Conservation (phyloP, 1,140 invertebrate species). For the Bombus consobrinus region DNA sequence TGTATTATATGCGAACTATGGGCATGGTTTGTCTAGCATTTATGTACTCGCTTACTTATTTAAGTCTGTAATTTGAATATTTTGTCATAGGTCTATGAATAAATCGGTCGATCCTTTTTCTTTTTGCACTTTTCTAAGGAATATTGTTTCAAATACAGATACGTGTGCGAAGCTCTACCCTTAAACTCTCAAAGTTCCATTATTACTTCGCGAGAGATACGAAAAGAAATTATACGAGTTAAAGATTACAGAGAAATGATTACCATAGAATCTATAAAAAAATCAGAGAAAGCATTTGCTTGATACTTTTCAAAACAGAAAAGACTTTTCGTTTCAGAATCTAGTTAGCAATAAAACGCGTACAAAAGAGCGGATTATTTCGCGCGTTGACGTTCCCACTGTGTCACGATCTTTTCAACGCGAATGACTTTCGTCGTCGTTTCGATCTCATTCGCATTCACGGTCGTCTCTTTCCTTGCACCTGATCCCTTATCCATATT, state of each 20-base stretch:
- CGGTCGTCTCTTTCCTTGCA: no score
- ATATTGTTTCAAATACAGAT: no score
- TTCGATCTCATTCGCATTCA: constrained; percentile 11
- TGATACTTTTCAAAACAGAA: no score
- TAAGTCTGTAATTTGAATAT: not conserved
- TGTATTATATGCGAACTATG: not conserved
- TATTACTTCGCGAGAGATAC: not conserved
- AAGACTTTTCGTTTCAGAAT: not conserved
- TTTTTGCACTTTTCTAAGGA: no score
- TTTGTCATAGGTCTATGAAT: not conserved
- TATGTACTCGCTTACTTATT: not conserved
- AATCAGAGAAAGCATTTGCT: not conserved
- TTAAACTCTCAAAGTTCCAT: not conserved
- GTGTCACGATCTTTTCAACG: not conserved
- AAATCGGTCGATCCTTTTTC: no score
- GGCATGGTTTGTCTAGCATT: not conserved
- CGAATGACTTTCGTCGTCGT: not conserved
- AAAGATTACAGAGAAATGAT: not conserved
- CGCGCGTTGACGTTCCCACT: not conserved
- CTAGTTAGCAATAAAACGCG: not conserved
- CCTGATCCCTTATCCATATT: constrained; percentile 27
- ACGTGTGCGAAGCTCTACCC: no score
- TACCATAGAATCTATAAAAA: no score
- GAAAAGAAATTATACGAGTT: not conserved
- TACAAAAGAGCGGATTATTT: not conserved